Conservation (phyloP, 2,888 invertebrate species). For the Pilophorus perplexus region DNA sequence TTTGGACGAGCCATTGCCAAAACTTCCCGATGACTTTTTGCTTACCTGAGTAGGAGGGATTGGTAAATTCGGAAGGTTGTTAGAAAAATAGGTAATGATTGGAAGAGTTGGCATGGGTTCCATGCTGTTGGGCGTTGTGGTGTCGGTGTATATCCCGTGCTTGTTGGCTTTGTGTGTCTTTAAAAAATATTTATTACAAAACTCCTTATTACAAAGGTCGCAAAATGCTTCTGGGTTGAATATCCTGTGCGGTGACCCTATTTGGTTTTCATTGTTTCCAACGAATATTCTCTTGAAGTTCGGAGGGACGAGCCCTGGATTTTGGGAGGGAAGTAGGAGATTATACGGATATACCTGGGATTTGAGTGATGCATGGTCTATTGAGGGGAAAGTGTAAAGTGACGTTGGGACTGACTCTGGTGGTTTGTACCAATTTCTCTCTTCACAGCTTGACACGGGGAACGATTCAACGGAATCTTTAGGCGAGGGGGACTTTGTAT, state of each 20-base stretch:
- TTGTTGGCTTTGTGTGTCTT: conserved; percentile 98
- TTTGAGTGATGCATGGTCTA: conserved; percentile 43
- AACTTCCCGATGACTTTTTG: conserved; percentile 35
- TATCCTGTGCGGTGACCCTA: conserved; percentile 59
- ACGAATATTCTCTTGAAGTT: conserved; percentile 44
- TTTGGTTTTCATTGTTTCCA: conserved; percentile 45
- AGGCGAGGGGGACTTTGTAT: conserved; percentile 40
- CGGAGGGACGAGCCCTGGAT: conserved; percentile 41
- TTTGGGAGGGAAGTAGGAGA: conserved; percentile 41
- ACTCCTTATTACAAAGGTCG: conserved; percentile 96
- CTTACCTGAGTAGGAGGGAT: conserved; percentile 26
- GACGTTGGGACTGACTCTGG: conserved; percentile 34
- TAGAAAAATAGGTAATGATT: conserved; percentile 47
- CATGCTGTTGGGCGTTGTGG: conserved; percentile 42
- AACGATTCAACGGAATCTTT: conserved; percentile 23
- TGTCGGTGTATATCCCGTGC: conserved; percentile 82
- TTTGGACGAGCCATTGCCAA: conserved; percentile 30
- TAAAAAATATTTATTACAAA: conserved; percentile 96
- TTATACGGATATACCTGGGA: conserved; percentile 43
- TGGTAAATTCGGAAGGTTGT: conserved; percentile 40
- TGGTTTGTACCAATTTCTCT: conserved; percentile 43
- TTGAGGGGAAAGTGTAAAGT: conserved; percentile 35
- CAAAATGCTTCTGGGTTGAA: conserved; percentile 98
- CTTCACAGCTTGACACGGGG: conserved; percentile 31
- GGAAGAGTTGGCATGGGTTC: conserved; percentile 46